Conservation (phyloP, 2,113 vertebrate genomes). For the Oplegnathus fasciatus region DNA sequence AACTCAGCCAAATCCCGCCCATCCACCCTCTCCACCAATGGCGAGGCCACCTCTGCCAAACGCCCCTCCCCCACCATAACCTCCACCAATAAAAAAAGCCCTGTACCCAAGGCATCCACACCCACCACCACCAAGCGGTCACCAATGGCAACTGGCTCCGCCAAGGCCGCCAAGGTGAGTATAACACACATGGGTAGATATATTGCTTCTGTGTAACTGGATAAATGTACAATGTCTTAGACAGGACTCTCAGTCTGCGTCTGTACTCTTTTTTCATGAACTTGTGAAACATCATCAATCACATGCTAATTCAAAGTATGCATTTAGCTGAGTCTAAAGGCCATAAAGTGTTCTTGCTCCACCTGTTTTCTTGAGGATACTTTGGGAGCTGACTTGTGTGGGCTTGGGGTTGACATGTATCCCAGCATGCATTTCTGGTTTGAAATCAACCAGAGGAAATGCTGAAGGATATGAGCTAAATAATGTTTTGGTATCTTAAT, state of each 20-base stretch:
- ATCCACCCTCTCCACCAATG: slow-evolving; percentile 80
- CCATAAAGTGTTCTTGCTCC: neutral
- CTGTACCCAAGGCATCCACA: slow-evolving; percentile 83
- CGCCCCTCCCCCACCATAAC: slow-evolving; percentile 82
- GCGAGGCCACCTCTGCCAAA: slow-evolving; percentile 83
- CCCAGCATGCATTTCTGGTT: slow-evolving; percentile 4
- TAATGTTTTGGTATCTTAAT: neutral
- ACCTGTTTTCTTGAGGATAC: neutral
- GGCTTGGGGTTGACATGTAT: neutral
- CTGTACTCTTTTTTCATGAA: neutral
- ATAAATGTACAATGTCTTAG: neutral
- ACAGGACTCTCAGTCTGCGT: neutral
- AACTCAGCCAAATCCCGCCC: slow-evolving; percentile 87
- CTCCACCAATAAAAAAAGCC: slow-evolving; percentile 89
- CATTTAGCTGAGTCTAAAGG: neutral
- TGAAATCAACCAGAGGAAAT: neutral
- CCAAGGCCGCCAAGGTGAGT: slow-evolving; percentile 88
- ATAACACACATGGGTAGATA: neutral
- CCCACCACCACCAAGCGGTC: slow-evolving; percentile 79
- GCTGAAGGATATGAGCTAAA: neutral
- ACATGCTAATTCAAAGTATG: neutral
- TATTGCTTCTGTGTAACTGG: neutral
- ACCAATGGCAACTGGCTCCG: slow-evolving; percentile 67
- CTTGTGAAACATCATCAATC: neutral
- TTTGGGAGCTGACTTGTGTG: neutral